phyloP scores from a whole-genome alignment of 2,888 invertebrate species.

The Adelognathus sp. region DNA sequence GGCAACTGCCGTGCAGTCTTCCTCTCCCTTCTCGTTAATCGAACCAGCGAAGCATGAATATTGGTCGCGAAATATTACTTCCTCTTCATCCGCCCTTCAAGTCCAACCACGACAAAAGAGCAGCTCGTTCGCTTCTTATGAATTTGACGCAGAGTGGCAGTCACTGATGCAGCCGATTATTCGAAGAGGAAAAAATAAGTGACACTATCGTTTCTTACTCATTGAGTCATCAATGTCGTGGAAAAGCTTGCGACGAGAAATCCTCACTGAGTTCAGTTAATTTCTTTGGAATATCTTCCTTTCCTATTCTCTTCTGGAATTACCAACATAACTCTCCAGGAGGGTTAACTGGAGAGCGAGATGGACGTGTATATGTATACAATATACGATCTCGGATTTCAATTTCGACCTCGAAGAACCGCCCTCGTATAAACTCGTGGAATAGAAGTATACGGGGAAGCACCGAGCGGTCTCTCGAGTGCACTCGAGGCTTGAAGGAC shows the following conservation, averaged over 20 bases:
- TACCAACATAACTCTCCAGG: conserved; percentile 39
- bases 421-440: conserved; percentile 64
- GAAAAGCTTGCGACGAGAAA: conserved; percentile 10
- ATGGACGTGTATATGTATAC: conserved; percentile 50
- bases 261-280: conserved; percentile 55
- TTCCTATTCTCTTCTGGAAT: conserved; percentile 45
- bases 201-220: background rate
- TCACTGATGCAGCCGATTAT: background rate
- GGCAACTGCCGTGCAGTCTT: conserved; percentile 2
- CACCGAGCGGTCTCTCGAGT: conserved; percentile 70
- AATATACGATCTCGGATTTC: conserved; percentile 79
- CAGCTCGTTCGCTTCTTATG: background rate
- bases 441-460: conserved; percentile 77
- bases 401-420: conserved; percentile 70
- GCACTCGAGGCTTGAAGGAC: conserved; percentile 76
- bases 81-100: background rate
- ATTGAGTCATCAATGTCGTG: conserved; percentile 20
- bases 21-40: conserved; percentile 51
- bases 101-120: conserved; percentile 25
- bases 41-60: conserved; percentile 54
- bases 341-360: conserved; percentile 38
- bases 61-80: conserved; percentile 53
- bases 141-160: conserved; percentile 7
- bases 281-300: conserved; percentile 41
- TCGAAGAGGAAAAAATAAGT: background rate